Conservation (phyloP, 2,797 vertebrate species). For the Tapera naevia region DNA sequence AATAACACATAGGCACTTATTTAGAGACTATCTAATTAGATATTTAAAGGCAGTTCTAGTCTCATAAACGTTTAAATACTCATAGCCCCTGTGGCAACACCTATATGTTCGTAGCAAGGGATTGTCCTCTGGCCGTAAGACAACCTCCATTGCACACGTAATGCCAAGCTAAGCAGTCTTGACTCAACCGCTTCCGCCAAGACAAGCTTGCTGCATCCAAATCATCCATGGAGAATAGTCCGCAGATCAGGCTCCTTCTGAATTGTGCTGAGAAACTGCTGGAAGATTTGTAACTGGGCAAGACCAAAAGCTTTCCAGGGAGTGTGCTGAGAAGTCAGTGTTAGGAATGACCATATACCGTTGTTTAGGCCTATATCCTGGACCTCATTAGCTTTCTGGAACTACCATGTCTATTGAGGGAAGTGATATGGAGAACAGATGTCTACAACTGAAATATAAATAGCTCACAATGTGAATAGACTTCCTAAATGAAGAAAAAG, state of each 20-base stretch:
- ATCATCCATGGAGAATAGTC: background rate
- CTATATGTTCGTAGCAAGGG: background rate
- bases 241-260: background rate
- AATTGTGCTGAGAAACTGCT: background rate
- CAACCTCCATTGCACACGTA: background rate
- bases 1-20: background rate
- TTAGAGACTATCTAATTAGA: background rate
- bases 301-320: background rate
- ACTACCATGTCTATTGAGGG: background rate
- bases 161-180: background rate
- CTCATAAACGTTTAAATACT: background rate
- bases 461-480: background rate
- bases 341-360: background rate
- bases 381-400: background rate
- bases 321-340: background rate
- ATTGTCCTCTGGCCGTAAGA: background rate
- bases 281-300: background rate
- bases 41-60: background rate
- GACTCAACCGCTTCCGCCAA: background rate
- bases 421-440: background rate
- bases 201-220: background rate
- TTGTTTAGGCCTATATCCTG: background rate
- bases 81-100: background rate
- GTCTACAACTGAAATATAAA: background rate
- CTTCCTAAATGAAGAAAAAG: background rate